A percentile compares a stretch with the other conserved stretches of the same genome.
phyloP scores from a whole-genome alignment of 2,797 vertebrate genomes.

The Aplochiton taeniatus region DNA sequence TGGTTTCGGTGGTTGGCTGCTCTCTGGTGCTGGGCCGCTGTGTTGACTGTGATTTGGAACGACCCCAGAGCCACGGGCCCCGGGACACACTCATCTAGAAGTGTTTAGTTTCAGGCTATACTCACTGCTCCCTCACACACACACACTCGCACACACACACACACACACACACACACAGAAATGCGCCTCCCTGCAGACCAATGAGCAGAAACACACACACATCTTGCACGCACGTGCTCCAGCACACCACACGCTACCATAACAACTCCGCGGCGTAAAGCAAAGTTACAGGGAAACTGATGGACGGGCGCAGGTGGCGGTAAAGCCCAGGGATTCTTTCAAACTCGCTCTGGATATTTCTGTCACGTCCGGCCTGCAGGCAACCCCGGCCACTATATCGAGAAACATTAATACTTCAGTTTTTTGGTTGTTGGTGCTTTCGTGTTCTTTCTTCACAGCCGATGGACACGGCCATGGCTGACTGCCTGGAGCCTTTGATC shows the following conservation, averaged over 20 bases:
- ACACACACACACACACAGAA: background rate
- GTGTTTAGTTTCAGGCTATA: slow-evolving; percentile 23
- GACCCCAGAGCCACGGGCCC: background rate
- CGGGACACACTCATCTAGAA: slow-evolving; percentile 41
- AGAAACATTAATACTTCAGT: slow-evolving; percentile 38
- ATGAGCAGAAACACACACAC: background rate
- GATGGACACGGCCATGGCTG: slow-evolving; percentile 28
- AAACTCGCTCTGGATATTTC: background rate
- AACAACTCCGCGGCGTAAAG: too few species aligned
- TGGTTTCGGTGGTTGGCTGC: slow-evolving; percentile 40
- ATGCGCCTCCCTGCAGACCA: too few species aligned
- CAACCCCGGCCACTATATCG: background rate
- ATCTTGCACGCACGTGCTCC: background rate
- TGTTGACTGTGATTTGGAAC: slow-evolving; percentile 18
- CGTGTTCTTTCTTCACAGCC: slow-evolving; percentile 39
- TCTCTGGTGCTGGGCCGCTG: slow-evolving; percentile 29
- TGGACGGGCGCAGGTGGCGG: too few species aligned
- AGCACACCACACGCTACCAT: too few species aligned
- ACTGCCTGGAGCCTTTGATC: slow-evolving; percentile 19
- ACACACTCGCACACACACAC: background rate
- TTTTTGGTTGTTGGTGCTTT: slow-evolving; percentile 45
- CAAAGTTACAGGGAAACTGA: too few species aligned
- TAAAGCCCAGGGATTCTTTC: too few species aligned
- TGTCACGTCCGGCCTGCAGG: background rate
- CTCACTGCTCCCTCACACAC: background rate